Conservation (phyloP, 2,797 vertebrate species). For the Liasis olivaceus region DNA sequence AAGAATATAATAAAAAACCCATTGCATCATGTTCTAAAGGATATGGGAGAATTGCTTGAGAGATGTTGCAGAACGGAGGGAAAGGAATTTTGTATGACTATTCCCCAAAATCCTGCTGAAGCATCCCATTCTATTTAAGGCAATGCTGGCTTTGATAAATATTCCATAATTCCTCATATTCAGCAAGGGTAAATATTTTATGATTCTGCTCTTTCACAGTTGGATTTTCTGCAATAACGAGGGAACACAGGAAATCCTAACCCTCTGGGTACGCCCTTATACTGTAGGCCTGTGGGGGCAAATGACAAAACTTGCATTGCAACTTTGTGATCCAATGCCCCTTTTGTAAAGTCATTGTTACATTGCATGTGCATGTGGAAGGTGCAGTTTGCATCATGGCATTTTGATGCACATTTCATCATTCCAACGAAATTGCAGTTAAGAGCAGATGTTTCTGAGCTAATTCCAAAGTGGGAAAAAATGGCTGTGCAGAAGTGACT, state of each 20-base stretch:
- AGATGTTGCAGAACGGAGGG: not conserved
- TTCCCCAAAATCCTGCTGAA: conserved; percentile 19
- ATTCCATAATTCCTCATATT: not conserved
- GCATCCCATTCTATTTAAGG: conserved; percentile 25
- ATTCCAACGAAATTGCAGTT: not conserved
- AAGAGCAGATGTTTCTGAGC: not conserved
- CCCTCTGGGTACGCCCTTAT: not conserved
- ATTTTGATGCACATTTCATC: not conserved
- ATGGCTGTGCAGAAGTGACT: not conserved
- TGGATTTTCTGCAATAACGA: conserved; percentile 24
- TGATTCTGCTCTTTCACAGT: not conserved
- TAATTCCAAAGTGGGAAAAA: not conserved
- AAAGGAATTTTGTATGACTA: conserved; percentile 1
- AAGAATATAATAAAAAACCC: not conserved
- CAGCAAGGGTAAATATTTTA: not conserved
- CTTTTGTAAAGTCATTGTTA: not conserved
- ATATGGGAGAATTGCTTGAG: not conserved
- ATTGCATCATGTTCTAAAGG: not conserved
- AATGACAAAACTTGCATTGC: not conserved
- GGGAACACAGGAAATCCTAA: not conserved
- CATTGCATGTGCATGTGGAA: not conserved
- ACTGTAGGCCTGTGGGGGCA: not conserved
- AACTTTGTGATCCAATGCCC: not conserved
- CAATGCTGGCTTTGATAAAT: conserved; percentile 24
- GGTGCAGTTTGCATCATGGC: not conserved